Percentiles rank a stretch among this genome's conserved stretches.
These are phyloP conservation scores for Amitus sp. DNA, from an alignment of 2,888 invertebrate species.

Conservation along the genomic window DNA sequence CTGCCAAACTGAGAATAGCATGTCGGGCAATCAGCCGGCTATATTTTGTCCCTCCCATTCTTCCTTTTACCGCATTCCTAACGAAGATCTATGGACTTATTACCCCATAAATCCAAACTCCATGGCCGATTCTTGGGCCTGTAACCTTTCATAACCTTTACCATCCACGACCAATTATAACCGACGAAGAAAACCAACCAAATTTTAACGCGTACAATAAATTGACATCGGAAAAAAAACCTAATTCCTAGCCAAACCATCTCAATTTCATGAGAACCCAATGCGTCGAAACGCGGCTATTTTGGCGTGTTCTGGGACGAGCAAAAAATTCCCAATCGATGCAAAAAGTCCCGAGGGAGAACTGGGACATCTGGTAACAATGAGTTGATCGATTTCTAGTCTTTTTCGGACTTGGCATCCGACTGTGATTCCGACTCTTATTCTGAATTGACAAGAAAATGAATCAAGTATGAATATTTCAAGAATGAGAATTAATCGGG, in stretches of 20 bases:
- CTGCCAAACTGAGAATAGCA: constrained; percentile 57
- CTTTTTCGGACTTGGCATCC: constrained; percentile 31
- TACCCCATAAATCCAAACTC: constrained; percentile 42
- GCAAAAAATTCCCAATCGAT: neutral
- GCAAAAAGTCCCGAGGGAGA: neutral
- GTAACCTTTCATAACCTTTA: too few relatives aligned
- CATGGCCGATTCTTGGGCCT: constrained; percentile 46
- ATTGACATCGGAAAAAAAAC: too few relatives aligned
- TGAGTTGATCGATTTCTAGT: too few relatives aligned
- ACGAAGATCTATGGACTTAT: constrained; percentile 51
- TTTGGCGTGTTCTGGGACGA: constrained; percentile 25
- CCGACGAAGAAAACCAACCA: too few relatives aligned
- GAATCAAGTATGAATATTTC: constrained; percentile 38
- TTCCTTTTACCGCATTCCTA: constrained; percentile 47
- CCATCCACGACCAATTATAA: too few relatives aligned
- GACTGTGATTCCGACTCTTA: constrained; percentile 53
- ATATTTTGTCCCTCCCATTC: constrained; percentile 52
- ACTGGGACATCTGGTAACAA: constrained; percentile 1
- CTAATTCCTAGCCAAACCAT: too few relatives aligned
- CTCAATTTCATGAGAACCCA: constrained; percentile 5
- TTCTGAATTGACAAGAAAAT: too few relatives aligned
- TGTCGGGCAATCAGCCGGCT: constrained; percentile 59
- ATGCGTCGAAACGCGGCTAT: constrained; percentile 18
- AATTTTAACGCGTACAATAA: constrained; percentile 11
- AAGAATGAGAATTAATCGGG: constrained; percentile 24